These are phyloP conservation scores for Paramormyrops hopkinsi DNA, from an alignment of 2,797 vertebrate species.

Conservation along the genomic window DNA sequence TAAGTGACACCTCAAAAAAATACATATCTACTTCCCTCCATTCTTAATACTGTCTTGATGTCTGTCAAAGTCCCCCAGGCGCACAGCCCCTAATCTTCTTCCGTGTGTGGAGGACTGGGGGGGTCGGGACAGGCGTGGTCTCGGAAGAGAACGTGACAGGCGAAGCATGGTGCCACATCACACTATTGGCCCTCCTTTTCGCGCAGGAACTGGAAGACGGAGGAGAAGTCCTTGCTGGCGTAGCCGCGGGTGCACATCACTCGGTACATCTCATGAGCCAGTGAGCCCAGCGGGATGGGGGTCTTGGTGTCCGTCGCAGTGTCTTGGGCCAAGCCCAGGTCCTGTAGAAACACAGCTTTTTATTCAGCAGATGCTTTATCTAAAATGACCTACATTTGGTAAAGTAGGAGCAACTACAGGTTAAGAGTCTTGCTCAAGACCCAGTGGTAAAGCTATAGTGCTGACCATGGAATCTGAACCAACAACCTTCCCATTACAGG, in stretches of 20 bases:
- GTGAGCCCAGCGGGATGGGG: conserved; percentile 79
- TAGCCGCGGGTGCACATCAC: conserved; percentile 96
- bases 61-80: conserved; percentile 21
- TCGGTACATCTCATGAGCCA: conserved; percentile 92
- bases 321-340: conserved; percentile 90
- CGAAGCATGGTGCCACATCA: conserved; percentile 22
- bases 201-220: conserved; percentile 93
- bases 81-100: background rate
- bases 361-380: background rate
- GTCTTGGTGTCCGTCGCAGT: conserved; percentile 89
- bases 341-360: conserved; percentile 51
- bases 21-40: background rate
- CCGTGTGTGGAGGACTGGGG: background rate
- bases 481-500: background rate
- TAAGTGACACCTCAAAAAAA: background rate
- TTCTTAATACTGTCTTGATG: background rate
- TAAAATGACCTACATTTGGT: background rate
- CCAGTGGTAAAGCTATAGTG: background rate
- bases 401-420: background rate
- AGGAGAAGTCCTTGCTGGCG: conserved; percentile 91
- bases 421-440: background rate
- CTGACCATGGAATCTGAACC: background rate
- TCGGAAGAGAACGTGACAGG: background rate
- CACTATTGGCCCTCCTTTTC: conserved; percentile 75
- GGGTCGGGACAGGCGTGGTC: background rate